A percentile compares a stretch with the other conserved stretches of the same genome.
phyloP scores from a whole-genome alignment of 2,113 vertebrate genomes.

The Tichodroma muraria region DNA sequence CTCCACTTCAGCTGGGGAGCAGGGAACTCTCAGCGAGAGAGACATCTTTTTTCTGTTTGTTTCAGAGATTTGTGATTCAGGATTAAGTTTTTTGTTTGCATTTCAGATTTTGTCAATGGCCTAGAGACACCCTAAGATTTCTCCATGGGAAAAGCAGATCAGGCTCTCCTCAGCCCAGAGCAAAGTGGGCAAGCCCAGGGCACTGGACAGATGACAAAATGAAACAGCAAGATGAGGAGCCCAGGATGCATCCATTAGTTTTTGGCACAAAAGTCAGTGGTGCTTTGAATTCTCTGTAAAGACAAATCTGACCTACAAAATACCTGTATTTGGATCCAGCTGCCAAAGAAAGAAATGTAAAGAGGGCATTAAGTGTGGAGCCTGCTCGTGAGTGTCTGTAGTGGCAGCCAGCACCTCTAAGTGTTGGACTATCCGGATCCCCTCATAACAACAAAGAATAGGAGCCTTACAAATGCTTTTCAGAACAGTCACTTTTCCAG shows the following conservation, averaged over 20 bases:
- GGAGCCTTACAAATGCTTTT: not conserved
- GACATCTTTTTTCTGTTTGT: not conserved
- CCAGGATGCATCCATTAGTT: not conserved
- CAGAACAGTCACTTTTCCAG: not conserved
- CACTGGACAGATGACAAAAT: not conserved
- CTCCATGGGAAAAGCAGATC: not conserved
- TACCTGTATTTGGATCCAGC: not conserved
- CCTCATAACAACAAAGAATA: not conserved
- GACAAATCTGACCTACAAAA: not conserved
- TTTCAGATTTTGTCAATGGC: not conserved
- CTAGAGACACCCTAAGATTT: not conserved
- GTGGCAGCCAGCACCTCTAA: not conserved
- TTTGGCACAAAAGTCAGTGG: not conserved
- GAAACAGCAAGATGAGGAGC: not conserved
- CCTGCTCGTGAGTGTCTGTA: not conserved
- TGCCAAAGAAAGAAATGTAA: not conserved
- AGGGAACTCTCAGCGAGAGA: not conserved
- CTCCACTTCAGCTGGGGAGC: not conserved
- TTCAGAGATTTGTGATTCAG: not conserved
- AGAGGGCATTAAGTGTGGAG: not conserved
- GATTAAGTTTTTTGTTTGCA: not conserved
- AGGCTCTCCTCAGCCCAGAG: not conserved
- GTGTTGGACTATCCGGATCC: not conserved
- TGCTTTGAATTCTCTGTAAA: not conserved
- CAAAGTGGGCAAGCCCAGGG: too few relatives aligned